Evolutionary conservation across 2,113 vertebrate species (phyloP), one percentile per base, ranked within the genome.

Genomic region (Pedetes capensis): DNA sequence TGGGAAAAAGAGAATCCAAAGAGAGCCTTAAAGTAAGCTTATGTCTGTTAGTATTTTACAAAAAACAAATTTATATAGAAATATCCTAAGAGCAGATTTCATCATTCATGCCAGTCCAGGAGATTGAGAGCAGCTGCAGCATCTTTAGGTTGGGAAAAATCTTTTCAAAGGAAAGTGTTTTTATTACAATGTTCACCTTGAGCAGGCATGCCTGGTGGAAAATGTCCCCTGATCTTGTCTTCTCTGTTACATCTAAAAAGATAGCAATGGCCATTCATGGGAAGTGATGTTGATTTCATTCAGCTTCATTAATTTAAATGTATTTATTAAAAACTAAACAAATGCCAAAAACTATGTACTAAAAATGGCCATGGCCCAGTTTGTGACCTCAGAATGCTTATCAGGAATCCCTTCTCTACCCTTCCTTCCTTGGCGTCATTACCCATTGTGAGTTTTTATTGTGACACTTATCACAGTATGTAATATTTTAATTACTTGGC

Each of bases 21-120:
- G 34, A 89, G 1, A 87, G 22, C 44, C 29, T 32, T 32, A 49
- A 5, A 78, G 27, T 27, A 18, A 89, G 78, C 10, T 14, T 75
- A 5, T 27, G 22, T 69, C 10, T 84, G 32, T 75, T 39, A 59
- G 25, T 84, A 68, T 79, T 55, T 49, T 6, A n/a, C 23, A 88
- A 90, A 68, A 84, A 92, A 83, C 34, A 37, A 72, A 83, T 12
- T 72, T 87, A n/a, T 53, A 90, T 89, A 34, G 7, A 89, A 66
- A 87, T 49, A 85, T 20, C 4, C 71, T 57, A 47, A 89, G 66
- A 89, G 37, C 14, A 75, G 13, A 53, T 72, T 66, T 87, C 25
- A 92, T 64, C 34, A 53, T 14, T 44, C 9, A 34, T 44, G 20
- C 5, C 17, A 84, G 4, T 84, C 27, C 5, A 8, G 34, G 23